Conservation (phyloP, 2,113 vertebrate genomes). For the Bufo bufo region DNA sequence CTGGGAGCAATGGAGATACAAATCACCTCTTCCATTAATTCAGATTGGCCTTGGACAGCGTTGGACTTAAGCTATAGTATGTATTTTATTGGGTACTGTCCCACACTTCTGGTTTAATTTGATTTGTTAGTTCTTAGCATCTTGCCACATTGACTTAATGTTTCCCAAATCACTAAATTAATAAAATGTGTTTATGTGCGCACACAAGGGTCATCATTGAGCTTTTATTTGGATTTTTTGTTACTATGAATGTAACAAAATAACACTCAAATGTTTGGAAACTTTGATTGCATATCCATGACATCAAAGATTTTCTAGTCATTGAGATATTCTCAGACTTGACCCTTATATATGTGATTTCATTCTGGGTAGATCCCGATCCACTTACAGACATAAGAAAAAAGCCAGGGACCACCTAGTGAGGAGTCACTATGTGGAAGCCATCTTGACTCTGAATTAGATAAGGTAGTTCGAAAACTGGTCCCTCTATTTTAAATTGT, state of each 20-base stretch:
- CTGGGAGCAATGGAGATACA: slow-evolving; percentile 21
- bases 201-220: not conserved
- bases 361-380: not conserved
- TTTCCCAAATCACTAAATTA: slow-evolving; percentile 30
- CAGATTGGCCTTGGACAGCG: not conserved
- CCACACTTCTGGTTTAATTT: slow-evolving; percentile 28
- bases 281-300: not conserved
- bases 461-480: not conserved
- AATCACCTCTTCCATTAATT: slow-evolving; percentile 38
- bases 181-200: not conserved
- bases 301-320: not conserved
- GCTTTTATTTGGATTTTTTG: not conserved
- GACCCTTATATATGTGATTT: not conserved
- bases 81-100: slow-evolving; percentile 15
- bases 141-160: slow-evolving; percentile 17
- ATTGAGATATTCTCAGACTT: not conserved
- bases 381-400: not conserved
- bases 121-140: slow-evolving; percentile 22
- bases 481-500: too few relatives aligned
- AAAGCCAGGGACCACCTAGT: not conserved
- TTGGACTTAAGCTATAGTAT: not conserved
- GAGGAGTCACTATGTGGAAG: not conserved
- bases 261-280: not conserved
- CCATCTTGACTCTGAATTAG: not conserved
- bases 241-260: not conserved